phyloP scores from a whole-genome alignment of 1,140 invertebrate species.

The Trachymyrmex septentrionalis region DNA sequence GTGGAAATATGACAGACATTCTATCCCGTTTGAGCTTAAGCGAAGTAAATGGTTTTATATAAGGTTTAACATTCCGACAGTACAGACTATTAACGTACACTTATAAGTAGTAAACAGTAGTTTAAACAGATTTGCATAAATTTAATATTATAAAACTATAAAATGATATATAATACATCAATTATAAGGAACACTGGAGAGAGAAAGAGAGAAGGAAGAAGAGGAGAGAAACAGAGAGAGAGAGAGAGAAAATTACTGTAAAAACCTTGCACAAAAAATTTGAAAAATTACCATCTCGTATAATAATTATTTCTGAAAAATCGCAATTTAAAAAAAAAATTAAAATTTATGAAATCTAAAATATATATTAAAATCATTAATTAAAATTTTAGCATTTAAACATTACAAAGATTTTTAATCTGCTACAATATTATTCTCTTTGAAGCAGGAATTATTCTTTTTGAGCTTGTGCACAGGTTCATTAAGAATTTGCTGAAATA shows the following conservation, averaged over 20 bases:
- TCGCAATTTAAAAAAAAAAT: not conserved
- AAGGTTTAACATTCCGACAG: not conserved
- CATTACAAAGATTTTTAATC: conserved; percentile 3
- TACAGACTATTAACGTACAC: not conserved
- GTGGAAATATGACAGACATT: not conserved
- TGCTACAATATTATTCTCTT: no score
- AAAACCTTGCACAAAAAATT: not conserved
- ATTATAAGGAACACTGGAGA: not conserved
- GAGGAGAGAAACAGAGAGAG: not conserved
- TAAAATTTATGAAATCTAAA: not conserved
- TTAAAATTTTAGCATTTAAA: not conserved
- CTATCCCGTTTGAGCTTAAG: not conserved
- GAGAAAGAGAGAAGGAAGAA: not conserved
- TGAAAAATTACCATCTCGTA: not conserved
- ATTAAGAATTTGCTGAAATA: not conserved
- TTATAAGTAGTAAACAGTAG: no score
- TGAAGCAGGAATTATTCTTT: not conserved
- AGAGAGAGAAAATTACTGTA: not conserved
- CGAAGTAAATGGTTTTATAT: not conserved
- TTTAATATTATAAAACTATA: not conserved
- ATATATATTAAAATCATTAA: not conserved
- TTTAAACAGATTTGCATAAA: not conserved
- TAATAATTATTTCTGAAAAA: not conserved
- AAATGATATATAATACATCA: not conserved
- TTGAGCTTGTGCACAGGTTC: not conserved